phyloP scores from a whole-genome alignment of 2,888 invertebrate genomes.

The Adela reaumurella region DNA sequence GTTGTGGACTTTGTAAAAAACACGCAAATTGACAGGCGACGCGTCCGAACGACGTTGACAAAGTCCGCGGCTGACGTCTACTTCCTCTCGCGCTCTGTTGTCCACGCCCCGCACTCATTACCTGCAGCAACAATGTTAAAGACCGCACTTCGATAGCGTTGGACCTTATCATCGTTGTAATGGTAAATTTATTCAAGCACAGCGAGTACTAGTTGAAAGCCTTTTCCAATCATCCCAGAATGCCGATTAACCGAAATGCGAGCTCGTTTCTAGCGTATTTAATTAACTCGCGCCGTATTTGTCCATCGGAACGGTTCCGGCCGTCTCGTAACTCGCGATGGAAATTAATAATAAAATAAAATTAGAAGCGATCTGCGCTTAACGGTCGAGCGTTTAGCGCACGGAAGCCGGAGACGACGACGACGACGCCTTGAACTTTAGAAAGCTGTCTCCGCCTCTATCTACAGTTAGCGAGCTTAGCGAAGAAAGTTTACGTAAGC shows the following conservation, averaged over 20 bases:
- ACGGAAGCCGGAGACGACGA: background rate
- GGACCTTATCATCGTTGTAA: no score
- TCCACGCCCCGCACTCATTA: no score
- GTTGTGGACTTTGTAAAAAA: background rate
- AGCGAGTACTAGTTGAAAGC: no score
- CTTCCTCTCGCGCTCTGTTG: background rate
- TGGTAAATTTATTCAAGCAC: no score
- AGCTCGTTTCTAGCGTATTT: background rate
- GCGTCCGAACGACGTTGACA: background rate
- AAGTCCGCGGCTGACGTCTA: background rate
- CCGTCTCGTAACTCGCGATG: background rate
- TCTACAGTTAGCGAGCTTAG: background rate
- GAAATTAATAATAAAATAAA: background rate
- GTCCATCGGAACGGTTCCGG: background rate
- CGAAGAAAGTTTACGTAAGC: no score
- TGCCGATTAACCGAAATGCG: background rate
- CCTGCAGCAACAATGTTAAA: no score
- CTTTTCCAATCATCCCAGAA: background rate
- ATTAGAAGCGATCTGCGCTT: background rate
- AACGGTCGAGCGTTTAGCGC: background rate
- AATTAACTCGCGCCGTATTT: background rate
- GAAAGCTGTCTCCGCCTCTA: background rate
- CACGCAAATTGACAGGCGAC: background rate
- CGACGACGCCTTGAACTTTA: background rate
- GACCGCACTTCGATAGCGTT: no score